phyloP scores from a whole-genome alignment of 2,113 vertebrate species.

The Menura novaehollandiae region DNA sequence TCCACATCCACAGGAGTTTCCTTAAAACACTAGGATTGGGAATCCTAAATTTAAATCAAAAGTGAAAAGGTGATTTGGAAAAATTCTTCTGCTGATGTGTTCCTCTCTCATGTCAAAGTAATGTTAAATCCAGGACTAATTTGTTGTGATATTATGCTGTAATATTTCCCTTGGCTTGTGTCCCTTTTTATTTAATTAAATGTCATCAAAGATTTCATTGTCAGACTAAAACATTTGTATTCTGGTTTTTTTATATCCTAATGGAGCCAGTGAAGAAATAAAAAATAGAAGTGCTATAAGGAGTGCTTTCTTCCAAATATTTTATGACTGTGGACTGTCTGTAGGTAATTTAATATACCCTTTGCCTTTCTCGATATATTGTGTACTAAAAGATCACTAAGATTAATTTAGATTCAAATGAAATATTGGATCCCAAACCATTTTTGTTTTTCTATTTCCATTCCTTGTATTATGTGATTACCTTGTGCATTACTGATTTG shows the following conservation, averaged over 20 bases:
- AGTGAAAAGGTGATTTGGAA: not conserved
- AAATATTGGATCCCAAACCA: not conserved
- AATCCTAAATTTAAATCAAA: conserved; percentile 10
- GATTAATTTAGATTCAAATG: not conserved
- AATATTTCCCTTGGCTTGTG: not conserved
- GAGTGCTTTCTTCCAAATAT: not conserved
- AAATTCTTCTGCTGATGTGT: not conserved
- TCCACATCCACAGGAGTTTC: not conserved
- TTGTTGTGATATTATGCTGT: not conserved
- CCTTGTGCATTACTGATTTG: not conserved
- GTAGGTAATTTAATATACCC: conserved; percentile 2
- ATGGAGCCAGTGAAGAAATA: not conserved
- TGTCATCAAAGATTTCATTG: not conserved
- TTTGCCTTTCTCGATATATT: not conserved
- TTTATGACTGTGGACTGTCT: not conserved
- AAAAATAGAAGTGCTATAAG: not conserved
- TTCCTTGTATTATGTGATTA: not conserved
- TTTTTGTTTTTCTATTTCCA: not conserved
- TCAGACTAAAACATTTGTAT: conserved; percentile 5
- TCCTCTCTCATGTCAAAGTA: not conserved
- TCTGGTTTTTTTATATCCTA: not conserved
- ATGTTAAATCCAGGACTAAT: not conserved
- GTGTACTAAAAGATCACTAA: not conserved
- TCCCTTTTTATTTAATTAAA: conserved; percentile 19
- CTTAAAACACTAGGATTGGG: not conserved